These are phyloP conservation scores for Podocnemis expansa DNA, from an alignment of 2,113 vertebrate genomes.

Conservation along the genomic window DNA sequence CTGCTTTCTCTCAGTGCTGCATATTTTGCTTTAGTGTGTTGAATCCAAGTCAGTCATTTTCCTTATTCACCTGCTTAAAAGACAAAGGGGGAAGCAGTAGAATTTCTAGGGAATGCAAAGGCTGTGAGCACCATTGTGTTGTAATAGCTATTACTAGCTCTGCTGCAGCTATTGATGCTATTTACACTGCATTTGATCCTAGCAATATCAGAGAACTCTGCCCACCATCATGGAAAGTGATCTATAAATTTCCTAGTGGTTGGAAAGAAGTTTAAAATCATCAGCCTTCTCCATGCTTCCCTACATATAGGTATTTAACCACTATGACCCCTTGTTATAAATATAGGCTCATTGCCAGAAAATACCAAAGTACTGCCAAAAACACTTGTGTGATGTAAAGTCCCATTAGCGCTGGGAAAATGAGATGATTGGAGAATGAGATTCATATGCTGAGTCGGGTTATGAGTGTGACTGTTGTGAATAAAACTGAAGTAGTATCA, in stretches of 20 bases:
- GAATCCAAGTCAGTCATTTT: background rate
- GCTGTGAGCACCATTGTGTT: background rate
- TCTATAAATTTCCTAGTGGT: rapidly evolving
- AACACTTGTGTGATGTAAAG: background rate
- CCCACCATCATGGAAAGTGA: background rate
- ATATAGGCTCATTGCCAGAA: background rate
- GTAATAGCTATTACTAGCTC: background rate
- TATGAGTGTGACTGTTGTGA: background rate
- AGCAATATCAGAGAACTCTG: background rate
- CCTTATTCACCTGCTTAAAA: rapidly evolving
- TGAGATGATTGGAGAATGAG: rapidly evolving
- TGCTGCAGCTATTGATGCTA: background rate
- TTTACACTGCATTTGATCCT: background rate
- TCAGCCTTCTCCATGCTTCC: background rate
- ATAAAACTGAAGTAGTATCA: background rate
- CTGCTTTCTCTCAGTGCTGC: background rate
- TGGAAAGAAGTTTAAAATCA: background rate
- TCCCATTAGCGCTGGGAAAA: background rate
- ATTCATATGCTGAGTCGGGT: background rate
- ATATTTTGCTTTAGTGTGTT: background rate
- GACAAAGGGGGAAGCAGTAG: background rate
- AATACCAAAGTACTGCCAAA: background rate
- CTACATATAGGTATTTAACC: background rate
- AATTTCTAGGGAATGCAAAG: background rate
- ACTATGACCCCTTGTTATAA: rapidly evolving